phyloP scores from a whole-genome alignment of 30 jellyfish, hydroid and myxozoan species.

The Cassiopea xamachana region DNA sequence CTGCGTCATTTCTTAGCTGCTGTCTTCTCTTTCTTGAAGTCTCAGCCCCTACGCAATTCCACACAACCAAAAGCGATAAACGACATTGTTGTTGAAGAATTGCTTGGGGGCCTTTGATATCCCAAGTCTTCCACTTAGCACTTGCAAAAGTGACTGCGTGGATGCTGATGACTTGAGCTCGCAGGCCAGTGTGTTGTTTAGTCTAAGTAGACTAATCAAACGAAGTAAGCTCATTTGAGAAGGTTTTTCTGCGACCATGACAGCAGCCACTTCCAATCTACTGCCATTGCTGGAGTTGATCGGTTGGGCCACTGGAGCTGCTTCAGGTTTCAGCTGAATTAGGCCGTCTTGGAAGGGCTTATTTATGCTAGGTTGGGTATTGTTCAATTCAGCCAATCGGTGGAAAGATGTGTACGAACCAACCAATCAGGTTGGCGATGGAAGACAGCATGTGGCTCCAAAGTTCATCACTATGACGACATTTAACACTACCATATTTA shows the following conservation, averaged over 20 bases:
- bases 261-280: conserved; percentile 79
- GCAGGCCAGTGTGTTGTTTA: conserved; percentile 65
- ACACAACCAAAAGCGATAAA: conserved; percentile 38
- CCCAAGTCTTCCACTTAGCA: conserved; percentile 77
- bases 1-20: neutral
- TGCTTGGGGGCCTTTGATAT: conserved; percentile 81
- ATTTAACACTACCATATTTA: neutral
- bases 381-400: conserved; percentile 50
- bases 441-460: neutral
- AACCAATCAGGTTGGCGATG: conserved; percentile 14
- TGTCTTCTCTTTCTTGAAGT: neutral
- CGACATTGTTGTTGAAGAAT: conserved; percentile 38
- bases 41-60: conserved; percentile 62
- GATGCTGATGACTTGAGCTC: conserved; percentile 78
- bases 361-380: neutral
- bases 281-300: neutral
- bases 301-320: conserved; percentile 40
- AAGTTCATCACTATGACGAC: neutral
- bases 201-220: conserved; percentile 70
- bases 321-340: conserved; percentile 17
- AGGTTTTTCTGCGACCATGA: conserved; percentile 48
- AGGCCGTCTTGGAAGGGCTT: neutral
- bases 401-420: neutral
- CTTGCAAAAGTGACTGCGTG: conserved; percentile 77
- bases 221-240: conserved; percentile 67